phyloP scores from a whole-genome alignment of 2,113 vertebrate genomes.

The Nycticorax nycticorax region DNA sequence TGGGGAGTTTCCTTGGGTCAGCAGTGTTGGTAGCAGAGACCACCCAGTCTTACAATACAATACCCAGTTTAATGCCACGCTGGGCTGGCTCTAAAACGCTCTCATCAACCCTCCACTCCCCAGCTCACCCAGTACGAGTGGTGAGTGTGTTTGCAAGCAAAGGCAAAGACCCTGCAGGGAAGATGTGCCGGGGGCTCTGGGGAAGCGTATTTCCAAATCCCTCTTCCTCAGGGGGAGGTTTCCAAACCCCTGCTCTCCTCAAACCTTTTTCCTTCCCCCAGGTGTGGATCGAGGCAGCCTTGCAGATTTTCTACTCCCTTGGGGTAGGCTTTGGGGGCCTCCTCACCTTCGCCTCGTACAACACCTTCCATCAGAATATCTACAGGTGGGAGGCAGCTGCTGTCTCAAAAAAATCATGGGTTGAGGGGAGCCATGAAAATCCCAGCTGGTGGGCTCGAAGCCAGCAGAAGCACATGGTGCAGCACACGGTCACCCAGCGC shows the following conservation, averaged over 20 bases:
- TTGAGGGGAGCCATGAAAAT: background rate
- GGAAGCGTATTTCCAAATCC: background rate
- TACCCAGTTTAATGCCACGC: background rate
- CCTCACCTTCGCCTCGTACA: slow-evolving; percentile 83
- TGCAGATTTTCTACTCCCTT: slow-evolving; percentile 85
- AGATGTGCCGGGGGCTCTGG: background rate
- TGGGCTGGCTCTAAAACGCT: background rate
- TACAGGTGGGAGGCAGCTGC: slow-evolving; percentile 71
- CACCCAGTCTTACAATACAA: background rate
- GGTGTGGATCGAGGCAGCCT: slow-evolving; percentile 84
- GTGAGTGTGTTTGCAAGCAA: background rate
- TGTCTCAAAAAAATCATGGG: background rate
- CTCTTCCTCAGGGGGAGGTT: background rate
- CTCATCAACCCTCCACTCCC: background rate
- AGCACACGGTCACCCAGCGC: background rate
- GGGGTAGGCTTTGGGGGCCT: slow-evolving; percentile 83
- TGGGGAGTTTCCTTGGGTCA: background rate
- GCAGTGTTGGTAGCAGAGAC: background rate
- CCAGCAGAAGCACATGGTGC: accelerated
- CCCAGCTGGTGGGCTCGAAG: background rate
- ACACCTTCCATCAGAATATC: slow-evolving; percentile 85
- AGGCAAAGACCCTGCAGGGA: background rate
- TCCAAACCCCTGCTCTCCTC: background rate
- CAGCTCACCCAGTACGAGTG: background rate
- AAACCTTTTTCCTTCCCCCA: slow-evolving; percentile 10